phyloP scores from a whole-genome alignment of 2,888 invertebrate species.

The Eupsilia transversa region DNA sequence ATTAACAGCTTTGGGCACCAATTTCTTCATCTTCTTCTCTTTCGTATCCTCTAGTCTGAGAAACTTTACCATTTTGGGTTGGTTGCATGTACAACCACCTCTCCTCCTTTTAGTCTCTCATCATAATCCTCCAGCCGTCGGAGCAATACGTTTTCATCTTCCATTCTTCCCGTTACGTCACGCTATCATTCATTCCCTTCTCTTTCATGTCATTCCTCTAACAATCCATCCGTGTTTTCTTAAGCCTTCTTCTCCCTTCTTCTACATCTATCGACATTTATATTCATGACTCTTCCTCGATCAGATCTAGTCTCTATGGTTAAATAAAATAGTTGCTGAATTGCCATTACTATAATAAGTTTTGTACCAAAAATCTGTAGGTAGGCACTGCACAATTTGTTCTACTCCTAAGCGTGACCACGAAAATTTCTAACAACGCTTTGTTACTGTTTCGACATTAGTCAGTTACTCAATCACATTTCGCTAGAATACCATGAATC shows the following conservation, averaged over 20 bases:
- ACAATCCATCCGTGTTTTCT: neutral
- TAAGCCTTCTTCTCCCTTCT: neutral
- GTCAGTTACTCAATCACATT: conserved; percentile 29
- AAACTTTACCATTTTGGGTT: neutral
- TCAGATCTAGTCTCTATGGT: neutral
- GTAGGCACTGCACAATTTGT: conserved; percentile 1
- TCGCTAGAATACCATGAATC: conserved; percentile 19
- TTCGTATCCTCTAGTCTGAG: neutral
- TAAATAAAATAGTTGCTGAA: neutral
- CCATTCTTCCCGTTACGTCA: neutral
- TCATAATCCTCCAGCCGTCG: neutral
- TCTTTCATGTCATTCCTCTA: neutral
- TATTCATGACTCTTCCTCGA: neutral
- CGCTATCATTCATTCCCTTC: neutral
- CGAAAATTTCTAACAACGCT: conserved; percentile 5
- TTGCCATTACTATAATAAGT: no score
- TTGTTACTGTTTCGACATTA: conserved; percentile 17
- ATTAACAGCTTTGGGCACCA: neutral
- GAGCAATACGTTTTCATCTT: neutral
- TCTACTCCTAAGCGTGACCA: conserved; percentile 23
- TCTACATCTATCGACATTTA: neutral
- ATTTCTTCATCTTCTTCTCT: neutral
- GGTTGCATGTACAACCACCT: neutral
- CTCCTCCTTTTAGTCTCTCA: neutral
- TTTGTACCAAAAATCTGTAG: neutral